Base-by-base conservation (phyloP, 2,888 invertebrate genomes). In the Sinotaia quadrata region DNA sequence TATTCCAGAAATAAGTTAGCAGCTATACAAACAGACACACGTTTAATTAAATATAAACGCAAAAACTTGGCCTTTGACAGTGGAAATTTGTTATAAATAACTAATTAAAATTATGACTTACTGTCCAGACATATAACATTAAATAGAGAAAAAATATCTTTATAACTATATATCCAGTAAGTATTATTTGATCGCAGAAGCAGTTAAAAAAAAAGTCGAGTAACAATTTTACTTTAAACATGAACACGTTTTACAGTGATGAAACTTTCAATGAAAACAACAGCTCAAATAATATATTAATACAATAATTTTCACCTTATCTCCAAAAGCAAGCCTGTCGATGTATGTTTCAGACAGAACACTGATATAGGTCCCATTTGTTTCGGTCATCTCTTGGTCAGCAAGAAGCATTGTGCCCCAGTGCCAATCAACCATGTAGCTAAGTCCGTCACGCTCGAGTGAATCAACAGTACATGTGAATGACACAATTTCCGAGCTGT, bases 361-460 rank as follows among this genome's bases (percentile, higher is more conserved):
- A 21, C 56, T 47, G 36, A 37, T 36, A 29, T 29, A 36, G 15
- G 24, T 4, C n/a, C 59, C 67, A n/a, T 69, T 49, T 2, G 37
- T 18, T 21, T 24, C 51, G 18, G 27, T 34, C 24, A 57, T 31
- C 15, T 33, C 47, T 27, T 52, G 66, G 18, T 7, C 36, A 15
- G 29, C 29, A 18, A 71, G 54, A 2, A 57, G 18, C 10, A 63
- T 4, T 1, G 59, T 58, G 49, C 74, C 73, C 18, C 54, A 63
- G 31, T 69, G 73, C 75, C 79, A 79, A 24, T 68, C 33, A 1
- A 79, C 71, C 37, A 44, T 52, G 67, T 80, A 80, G 0, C 58
- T 27, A 7, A 80, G 63, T 34, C 70, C 66, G 4, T 58, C 27
- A 4, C 61, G 57, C 1, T 71, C 36, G 33, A 79, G 73, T 18